phyloP scores from a whole-genome alignment of 1,140 invertebrate genomes.

The Drosophila santomea region DNA sequence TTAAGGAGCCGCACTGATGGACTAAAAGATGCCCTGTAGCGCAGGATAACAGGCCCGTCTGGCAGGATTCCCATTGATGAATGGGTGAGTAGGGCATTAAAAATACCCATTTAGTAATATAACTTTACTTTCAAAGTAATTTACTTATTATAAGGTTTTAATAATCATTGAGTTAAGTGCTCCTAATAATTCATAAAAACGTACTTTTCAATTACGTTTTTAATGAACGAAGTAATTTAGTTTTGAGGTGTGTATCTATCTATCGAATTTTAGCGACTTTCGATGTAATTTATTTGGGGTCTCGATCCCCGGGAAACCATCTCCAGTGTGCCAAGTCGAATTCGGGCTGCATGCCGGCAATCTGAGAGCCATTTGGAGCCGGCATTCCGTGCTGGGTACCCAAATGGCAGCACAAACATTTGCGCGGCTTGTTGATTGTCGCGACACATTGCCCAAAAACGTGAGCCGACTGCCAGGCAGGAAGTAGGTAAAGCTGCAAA shows the following conservation, averaged over 20 bases:
- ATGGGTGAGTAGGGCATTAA: neutral
- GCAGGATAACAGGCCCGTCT: neutral
- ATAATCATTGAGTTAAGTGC: neutral
- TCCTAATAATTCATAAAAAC: neutral
- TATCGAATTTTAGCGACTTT: neutral
- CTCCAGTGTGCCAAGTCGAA: neutral
- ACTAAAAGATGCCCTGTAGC: constrained; percentile 28
- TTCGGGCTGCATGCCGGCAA: constrained; percentile 10
- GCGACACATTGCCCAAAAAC: constrained; percentile 79
- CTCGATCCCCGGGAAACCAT: constrained; percentile 4
- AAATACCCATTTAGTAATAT: neutral
- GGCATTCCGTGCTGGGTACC: constrained; percentile 23
- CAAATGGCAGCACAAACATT: constrained; percentile 48
- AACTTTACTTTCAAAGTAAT: neutral
- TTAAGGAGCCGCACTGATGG: constrained; percentile 15
- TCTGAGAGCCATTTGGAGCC: constrained; percentile 6
- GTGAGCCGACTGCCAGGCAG: constrained; percentile 65
- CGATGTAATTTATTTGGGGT: neutral
- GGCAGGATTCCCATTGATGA: constrained; percentile 11
- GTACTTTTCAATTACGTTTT: too few species aligned
- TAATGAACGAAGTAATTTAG: neutral
- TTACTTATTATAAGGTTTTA: neutral
- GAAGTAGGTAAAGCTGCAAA: constrained; percentile 11
- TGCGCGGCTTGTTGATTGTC: constrained; percentile 75
- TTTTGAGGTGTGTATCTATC: neutral